Conservation (phyloP, 2,797 vertebrate genomes). For the Catamblyrhynchus diadema region DNA sequence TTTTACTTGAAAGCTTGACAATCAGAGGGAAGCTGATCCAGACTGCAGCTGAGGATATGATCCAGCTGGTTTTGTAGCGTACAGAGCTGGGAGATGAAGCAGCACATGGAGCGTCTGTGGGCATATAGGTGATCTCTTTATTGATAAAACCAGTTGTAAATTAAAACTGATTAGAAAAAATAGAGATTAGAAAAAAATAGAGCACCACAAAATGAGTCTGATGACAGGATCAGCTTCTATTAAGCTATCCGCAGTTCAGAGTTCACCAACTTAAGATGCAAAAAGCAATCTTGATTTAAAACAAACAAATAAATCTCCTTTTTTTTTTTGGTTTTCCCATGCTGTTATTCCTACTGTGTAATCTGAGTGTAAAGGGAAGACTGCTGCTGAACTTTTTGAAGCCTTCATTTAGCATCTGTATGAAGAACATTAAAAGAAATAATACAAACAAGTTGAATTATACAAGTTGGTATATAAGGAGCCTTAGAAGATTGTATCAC, state of each 20-base stretch:
- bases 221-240: constrained; percentile 10
- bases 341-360: constrained; percentile 40
- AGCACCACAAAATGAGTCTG: constrained; percentile 7
- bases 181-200: not conserved
- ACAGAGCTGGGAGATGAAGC: not conserved
- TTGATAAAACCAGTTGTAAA: not conserved
- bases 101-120: rapidly evolving
- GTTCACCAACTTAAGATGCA: constrained; percentile 16
- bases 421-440: constrained; percentile 57
- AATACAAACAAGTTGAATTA: constrained; percentile 59
- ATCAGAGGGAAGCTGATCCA: not conserved
- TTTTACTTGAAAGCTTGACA: not conserved
- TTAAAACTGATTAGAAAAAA: constrained; percentile 2
- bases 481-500: constrained; percentile 60
- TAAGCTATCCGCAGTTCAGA: not conserved
- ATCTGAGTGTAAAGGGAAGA: constrained; percentile 47
- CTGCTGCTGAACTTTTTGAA: constrained; percentile 14
- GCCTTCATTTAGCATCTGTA: constrained; percentile 50
- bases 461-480: constrained; percentile 14
- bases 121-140: not conserved
- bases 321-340: constrained; percentile 44
- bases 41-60: not conserved
- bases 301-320: constrained; percentile 36
- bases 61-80: not conserved
- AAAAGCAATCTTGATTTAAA: constrained; percentile 63